Evolutionary conservation across 2,797 vertebrate species (phyloP).

Genomic region (Characodon lateralis): DNA sequence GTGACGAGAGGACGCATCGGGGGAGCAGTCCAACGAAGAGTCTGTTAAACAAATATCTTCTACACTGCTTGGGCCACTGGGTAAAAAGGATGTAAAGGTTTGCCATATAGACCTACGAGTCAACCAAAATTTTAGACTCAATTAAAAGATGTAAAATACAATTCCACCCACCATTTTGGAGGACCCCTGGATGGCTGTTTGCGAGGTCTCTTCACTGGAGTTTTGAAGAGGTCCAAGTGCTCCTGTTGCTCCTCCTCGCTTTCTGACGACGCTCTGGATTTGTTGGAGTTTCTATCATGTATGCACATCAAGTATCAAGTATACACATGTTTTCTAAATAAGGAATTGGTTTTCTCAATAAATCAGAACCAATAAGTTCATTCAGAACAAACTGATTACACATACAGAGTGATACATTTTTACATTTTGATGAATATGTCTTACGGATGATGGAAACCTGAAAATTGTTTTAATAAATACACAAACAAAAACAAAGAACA

Average conservation of each 20-base stretch:
- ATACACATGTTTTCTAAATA: background rate
- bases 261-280: conserved; percentile 4
- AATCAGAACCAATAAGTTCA: too few species aligned
- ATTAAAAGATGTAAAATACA: background rate
- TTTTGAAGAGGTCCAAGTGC: background rate
- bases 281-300: conserved; percentile 16
- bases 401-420: too few species aligned
- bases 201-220: background rate
- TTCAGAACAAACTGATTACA: too few species aligned
- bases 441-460: too few species aligned
- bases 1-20: background rate
- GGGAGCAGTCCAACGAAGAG: conserved; percentile 34
- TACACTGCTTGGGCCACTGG: conserved; percentile 32
- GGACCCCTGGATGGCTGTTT: background rate
- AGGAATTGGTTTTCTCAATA: background rate
- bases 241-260: conserved; percentile 22
- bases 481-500: too few species aligned
- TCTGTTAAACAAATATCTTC: conserved; percentile 15
- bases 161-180: conserved; percentile 36
- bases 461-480: too few species aligned
- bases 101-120: background rate
- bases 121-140: background rate
- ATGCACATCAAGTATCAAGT: too few species aligned
- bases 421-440: too few species aligned
- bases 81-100: background rate